A percentile compares a stretch with the other conserved stretches of the same genome.
These are phyloP conservation scores for Sphinx pinastri DNA, from an alignment of 2,888 invertebrate genomes.

Conservation along the genomic window DNA sequence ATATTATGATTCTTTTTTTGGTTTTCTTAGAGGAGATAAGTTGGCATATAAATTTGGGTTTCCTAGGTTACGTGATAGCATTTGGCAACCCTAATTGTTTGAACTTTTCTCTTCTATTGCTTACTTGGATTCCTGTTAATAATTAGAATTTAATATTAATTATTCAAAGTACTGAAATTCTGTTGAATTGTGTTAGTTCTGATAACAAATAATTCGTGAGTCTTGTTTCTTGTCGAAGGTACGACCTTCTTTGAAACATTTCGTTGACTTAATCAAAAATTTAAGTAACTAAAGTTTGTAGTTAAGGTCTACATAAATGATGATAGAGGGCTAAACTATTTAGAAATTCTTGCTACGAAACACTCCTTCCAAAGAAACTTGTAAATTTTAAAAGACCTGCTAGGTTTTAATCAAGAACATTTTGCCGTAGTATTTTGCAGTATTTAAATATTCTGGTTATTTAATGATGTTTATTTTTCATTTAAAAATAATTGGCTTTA, in stretches of 20 bases:
- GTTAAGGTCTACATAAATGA: slow-evolving; percentile 10
- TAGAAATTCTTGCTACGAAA: slow-evolving; percentile 12
- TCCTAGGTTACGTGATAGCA: too few relatives aligned
- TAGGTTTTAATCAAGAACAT: neutral
- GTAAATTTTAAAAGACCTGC: neutral
- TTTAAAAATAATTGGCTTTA: too few relatives aligned
- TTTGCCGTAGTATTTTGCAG: neutral
- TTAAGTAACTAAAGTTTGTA: slow-evolving; percentile 15
- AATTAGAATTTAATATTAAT: neutral
- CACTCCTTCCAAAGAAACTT: slow-evolving; percentile 13
- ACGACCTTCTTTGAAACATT: slow-evolving; percentile 14
- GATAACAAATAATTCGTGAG: neutral
- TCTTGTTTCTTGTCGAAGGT: slow-evolving; percentile 7
- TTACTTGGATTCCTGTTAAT: too few relatives aligned
- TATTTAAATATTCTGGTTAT: neutral
- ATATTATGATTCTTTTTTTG: too few relatives aligned
- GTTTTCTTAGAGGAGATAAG: too few relatives aligned
- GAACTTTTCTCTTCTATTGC: too few relatives aligned
- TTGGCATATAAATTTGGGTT: too few relatives aligned
- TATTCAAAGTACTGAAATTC: neutral
- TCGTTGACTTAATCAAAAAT: slow-evolving; percentile 22
- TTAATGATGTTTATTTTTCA: neutral
- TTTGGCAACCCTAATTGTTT: too few relatives aligned
- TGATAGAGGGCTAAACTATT: slow-evolving; percentile 9
- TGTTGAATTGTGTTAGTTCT: neutral